phyloP scores from a whole-genome alignment of 2,797 vertebrate species.

The Typhlichthys eigenmanni region DNA sequence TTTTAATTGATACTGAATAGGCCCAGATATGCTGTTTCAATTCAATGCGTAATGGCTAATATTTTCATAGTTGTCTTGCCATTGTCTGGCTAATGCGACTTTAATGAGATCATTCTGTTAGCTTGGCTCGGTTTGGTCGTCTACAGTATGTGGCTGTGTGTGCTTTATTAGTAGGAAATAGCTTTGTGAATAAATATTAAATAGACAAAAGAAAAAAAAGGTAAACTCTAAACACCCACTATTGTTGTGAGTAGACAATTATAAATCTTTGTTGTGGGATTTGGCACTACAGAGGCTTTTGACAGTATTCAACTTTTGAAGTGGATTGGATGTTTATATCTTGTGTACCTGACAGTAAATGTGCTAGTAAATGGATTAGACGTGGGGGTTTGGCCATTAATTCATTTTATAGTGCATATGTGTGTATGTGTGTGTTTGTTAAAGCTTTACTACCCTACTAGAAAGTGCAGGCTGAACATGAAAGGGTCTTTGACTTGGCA shows the following conservation, averaged over 20 bases:
- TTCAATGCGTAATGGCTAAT: slow-evolving; percentile 62
- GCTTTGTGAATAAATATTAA: slow-evolving; percentile 60
- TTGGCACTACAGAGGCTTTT: slow-evolving; percentile 41
- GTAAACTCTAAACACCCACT: slow-evolving; percentile 50
- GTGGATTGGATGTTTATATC: slow-evolving; percentile 54
- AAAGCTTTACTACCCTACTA: slow-evolving; percentile 69
- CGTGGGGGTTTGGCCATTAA: slow-evolving; percentile 29
- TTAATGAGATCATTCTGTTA: slow-evolving; percentile 60
- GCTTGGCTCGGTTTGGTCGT: slow-evolving; percentile 53
- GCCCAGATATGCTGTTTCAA: slow-evolving; percentile 59
- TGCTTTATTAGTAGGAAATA: slow-evolving; percentile 56
- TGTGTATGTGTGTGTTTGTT: slow-evolving; percentile 55
- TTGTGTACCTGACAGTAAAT: slow-evolving; percentile 22
- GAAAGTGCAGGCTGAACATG: slow-evolving; percentile 73
- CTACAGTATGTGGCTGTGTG: slow-evolving; percentile 52
- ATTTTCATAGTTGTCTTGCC: slow-evolving; percentile 53
- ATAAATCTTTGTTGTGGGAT: slow-evolving; percentile 57
- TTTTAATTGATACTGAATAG: slow-evolving; percentile 72
- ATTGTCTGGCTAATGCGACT: slow-evolving; percentile 53
- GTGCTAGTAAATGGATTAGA: slow-evolving; percentile 26
- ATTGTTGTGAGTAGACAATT: slow-evolving; percentile 49
- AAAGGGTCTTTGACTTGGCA: slow-evolving; percentile 84
- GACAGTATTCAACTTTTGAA: slow-evolving; percentile 43
- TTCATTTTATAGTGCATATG: slow-evolving; percentile 4
- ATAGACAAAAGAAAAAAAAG: slow-evolving; percentile 47